Conservation (phyloP, 2,888 invertebrate genomes). For the Lamellibrachia satsuma region DNA sequence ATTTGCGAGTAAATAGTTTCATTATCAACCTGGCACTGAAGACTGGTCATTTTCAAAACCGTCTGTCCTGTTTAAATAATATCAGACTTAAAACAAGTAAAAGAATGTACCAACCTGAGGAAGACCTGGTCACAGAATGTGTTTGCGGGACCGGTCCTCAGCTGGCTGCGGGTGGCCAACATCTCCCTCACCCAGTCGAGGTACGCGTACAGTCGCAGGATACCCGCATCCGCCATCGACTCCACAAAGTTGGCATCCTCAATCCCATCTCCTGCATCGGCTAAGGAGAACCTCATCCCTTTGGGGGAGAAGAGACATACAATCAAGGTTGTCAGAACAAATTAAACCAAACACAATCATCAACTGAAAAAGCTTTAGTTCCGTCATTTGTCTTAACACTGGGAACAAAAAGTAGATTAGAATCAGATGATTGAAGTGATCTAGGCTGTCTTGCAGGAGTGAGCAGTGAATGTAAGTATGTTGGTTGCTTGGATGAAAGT, state of each 20-base stretch:
- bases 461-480: too few species aligned
- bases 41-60: too few species aligned
- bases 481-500: too few species aligned
- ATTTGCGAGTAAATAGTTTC: too few species aligned
- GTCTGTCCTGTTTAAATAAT: background rate
- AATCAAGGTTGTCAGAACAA: too few species aligned
- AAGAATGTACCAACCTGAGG: slow-evolving; percentile 64
- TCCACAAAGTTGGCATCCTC: slow-evolving; percentile 99
- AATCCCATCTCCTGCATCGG: slow-evolving; percentile 96
- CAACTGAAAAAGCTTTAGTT: too few species aligned
- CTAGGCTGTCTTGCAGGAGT: too few species aligned
- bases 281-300: slow-evolving; percentile 82
- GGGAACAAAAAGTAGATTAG: too few species aligned
- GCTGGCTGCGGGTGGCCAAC: slow-evolving; percentile 56
- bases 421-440: too few species aligned
- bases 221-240: slow-evolving; percentile 90
- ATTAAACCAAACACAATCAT: too few species aligned
- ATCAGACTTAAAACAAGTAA: background rate
- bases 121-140: slow-evolving; percentile 91
- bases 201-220: slow-evolving; percentile 90
- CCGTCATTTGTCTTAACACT: too few species aligned
- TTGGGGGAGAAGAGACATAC: background rate
- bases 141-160: slow-evolving; percentile 71
- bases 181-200: slow-evolving; percentile 95
- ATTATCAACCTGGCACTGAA: too few species aligned